Conservation (phyloP, 2,797 vertebrate genomes). For the Acrossocheilus fasciatus region DNA sequence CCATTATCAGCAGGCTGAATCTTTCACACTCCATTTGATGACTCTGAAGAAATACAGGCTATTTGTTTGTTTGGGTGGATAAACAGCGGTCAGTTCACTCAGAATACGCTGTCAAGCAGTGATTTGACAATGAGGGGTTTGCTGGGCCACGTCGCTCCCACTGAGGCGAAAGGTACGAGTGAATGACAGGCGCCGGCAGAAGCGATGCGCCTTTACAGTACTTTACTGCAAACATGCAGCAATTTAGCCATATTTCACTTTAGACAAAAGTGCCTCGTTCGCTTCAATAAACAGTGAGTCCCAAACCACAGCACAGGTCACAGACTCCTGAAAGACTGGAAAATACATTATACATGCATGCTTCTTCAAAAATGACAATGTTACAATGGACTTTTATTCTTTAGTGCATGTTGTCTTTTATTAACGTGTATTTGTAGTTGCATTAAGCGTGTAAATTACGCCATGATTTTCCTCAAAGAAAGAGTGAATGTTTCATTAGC, state of each 20-base stretch:
- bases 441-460: background rate
- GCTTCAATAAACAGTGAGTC: conserved; percentile 34
- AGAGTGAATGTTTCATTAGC: background rate
- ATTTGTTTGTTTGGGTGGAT: conserved; percentile 67
- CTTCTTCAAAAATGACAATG: background rate
- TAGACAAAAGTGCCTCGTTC: conserved; percentile 32
- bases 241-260: conserved; percentile 62
- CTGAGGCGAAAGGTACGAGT: conserved; percentile 53
- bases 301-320: conserved; percentile 51
- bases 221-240: conserved; percentile 56
- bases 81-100: conserved; percentile 67
- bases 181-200: conserved; percentile 74
- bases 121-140: conserved; percentile 77
- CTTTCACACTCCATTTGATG: conserved; percentile 62
- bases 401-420: background rate
- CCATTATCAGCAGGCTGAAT: conserved; percentile 56
- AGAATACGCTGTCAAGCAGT: conserved; percentile 70
- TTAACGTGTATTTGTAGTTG: conserved; percentile 8
- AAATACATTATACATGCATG: background rate
- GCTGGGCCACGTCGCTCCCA: conserved; percentile 65
- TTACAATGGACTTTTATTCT: background rate
- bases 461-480: background rate
- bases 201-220: conserved; percentile 52
- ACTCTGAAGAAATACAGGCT: conserved; percentile 52
- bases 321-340: background rate